Evolutionary conservation across 1,140 invertebrate genomes (phyloP).

Genomic region (Idris sp.): DNA sequence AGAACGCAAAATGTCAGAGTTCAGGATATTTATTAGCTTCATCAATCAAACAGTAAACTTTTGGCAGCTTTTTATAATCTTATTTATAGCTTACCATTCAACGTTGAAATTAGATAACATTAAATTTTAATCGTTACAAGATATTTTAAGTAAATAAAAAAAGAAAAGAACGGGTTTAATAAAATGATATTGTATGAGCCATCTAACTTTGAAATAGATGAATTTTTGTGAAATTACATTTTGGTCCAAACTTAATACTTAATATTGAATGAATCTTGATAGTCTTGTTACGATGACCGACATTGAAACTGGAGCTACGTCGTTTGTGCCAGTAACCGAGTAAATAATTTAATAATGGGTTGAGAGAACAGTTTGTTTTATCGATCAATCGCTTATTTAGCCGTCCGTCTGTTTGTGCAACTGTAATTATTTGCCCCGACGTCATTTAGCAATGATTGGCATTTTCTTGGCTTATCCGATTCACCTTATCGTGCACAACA

Average conservation of each 20-base stretch:
- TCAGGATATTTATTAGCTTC: not conserved
- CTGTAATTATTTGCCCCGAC: conserved; percentile 42
- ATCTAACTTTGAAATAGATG: too few relatives aligned
- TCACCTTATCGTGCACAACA: conserved; percentile 33
- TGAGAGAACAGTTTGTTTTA: conserved; percentile 45
- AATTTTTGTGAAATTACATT: too few relatives aligned
- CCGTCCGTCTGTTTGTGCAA: conserved; percentile 38
- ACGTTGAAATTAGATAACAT: not conserved
- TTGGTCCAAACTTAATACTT: too few relatives aligned
- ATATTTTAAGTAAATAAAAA: too few relatives aligned
- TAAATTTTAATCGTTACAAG: too few relatives aligned
- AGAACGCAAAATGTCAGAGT: not conserved
- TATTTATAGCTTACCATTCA: not conserved
- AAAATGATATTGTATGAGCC: too few relatives aligned
- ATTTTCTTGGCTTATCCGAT: conserved; percentile 35
- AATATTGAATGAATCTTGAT: conserved; percentile 53
- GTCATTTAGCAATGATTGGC: conserved; percentile 28
- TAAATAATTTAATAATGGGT: conserved; percentile 59
- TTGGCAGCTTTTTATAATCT: not conserved
- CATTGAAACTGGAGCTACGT: conserved; percentile 55
- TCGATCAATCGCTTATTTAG: conserved; percentile 57
- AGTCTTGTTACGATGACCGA: conserved; percentile 55
- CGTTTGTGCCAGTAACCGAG: conserved; percentile 50
- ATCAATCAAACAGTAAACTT: too few relatives aligned
- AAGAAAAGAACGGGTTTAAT: too few relatives aligned